Conservation (phyloP, 2,113 vertebrate genomes). For the Hymenochirus boettgeri region DNA sequence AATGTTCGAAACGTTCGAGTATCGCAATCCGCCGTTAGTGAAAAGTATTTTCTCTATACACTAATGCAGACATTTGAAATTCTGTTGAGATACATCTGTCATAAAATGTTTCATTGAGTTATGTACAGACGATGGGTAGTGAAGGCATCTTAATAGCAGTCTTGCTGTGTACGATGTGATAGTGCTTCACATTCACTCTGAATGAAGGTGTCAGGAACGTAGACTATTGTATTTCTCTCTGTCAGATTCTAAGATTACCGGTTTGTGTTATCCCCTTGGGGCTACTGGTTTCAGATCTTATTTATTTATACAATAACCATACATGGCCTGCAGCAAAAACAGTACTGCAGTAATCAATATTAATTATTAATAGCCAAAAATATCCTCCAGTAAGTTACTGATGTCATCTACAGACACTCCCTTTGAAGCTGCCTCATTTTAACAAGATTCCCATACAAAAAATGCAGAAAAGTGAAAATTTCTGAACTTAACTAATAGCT, state of each 20-base stretch:
- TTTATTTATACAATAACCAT: conserved; percentile 22
- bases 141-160: background rate
- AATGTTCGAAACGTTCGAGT: too few species aligned
- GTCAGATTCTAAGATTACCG: background rate
- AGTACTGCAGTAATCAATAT: conserved; percentile 21
- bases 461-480: too few species aligned
- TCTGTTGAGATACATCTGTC: too few species aligned
- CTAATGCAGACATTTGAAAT: too few species aligned
- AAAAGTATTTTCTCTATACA: too few species aligned
- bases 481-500: too few species aligned
- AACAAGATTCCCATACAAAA: conserved; percentile 9
- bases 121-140: too few species aligned
- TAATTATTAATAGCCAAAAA: conserved; percentile 31
- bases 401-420: background rate
- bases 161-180: background rate
- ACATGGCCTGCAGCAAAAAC: conserved; percentile 18
- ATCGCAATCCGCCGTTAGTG: too few species aligned
- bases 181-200: background rate
- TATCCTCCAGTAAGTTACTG: conserved; percentile 4
- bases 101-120: too few species aligned
- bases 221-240: background rate
- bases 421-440: background rate
- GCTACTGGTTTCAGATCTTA: conserved; percentile 20
- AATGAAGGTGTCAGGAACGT: conserved; percentile 3
- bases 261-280: background rate